Percentiles rank a stretch among this genome's conserved stretches.
These are phyloP conservation scores for Bombus polaris DNA, from an alignment of 1,140 invertebrate species.

Conservation along the genomic window DNA sequence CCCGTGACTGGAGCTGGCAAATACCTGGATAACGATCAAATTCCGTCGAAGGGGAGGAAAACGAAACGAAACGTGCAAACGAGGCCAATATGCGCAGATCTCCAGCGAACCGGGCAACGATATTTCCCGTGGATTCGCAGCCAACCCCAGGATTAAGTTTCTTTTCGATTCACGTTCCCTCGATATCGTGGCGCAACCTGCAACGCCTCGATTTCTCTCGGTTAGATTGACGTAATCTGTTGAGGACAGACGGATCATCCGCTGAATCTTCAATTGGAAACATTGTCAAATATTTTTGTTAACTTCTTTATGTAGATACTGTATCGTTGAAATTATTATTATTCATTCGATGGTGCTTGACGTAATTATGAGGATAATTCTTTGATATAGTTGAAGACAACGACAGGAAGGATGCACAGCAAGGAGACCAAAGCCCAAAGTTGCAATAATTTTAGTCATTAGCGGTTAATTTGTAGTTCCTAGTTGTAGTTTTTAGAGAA, in stretches of 20 bases:
- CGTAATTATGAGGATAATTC: no score
- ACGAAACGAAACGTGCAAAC: conserved; percentile 81
- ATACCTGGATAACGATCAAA: conserved; percentile 35
- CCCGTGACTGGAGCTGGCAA: background rate
- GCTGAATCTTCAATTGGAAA: background rate
- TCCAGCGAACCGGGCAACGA: conserved; percentile 74
- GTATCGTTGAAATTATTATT: background rate
- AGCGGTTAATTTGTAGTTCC: no score
- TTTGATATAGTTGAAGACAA: no score
- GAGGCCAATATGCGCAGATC: conserved; percentile 80
- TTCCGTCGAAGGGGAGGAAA: conserved; percentile 42
- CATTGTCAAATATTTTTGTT: background rate
- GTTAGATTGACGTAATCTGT: conserved; percentile 22
- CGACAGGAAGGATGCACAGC: no score
- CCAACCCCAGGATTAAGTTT: conserved; percentile 74
- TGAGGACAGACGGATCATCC: conserved; percentile 8
- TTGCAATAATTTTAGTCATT: no score
- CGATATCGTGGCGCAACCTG: background rate
- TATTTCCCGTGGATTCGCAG: conserved; percentile 69
- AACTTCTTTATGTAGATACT: background rate
- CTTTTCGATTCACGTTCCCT: conserved; percentile 29
- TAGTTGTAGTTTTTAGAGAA: no score
- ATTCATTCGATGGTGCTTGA: no score
- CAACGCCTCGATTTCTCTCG: background rate
- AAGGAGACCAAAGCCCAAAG: no score